Evolutionary conservation across 2,888 invertebrate species (phyloP).

Genomic region (Hymenopus coronatus): DNA sequence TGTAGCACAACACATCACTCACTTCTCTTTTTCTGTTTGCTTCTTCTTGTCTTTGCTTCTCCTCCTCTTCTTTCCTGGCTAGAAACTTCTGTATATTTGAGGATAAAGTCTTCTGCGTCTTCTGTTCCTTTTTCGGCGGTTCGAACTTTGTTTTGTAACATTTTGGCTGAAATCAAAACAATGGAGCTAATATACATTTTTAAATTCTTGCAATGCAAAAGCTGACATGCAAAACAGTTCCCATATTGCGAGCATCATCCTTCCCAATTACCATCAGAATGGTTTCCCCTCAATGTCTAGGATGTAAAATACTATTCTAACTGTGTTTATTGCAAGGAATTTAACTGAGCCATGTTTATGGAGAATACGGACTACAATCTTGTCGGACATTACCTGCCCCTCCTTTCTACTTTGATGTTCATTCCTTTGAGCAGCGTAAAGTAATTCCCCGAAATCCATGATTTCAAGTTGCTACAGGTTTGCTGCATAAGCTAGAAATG

Average conservation of each 20-base stretch:
- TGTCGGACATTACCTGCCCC: conserved; percentile 5
- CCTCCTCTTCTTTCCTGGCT: conserved; percentile 78
- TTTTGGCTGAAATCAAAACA: conserved; percentile 41
- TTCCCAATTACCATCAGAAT: too few relatives aligned
- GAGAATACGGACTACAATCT: not conserved
- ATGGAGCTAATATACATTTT: too few relatives aligned
- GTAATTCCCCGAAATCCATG: conserved; percentile 62
- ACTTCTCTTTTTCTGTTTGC: conserved; percentile 64
- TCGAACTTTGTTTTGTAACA: conserved; percentile 78
- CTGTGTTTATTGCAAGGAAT: too few relatives aligned
- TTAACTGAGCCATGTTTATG: not conserved
- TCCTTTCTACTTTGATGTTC: conserved; percentile 46
- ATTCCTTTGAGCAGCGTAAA: conserved; percentile 62
- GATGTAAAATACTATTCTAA: too few relatives aligned
- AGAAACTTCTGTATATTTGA: conserved; percentile 80
- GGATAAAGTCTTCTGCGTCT: conserved; percentile 54
- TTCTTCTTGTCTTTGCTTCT: conserved; percentile 60
- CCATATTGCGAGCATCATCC: too few relatives aligned
- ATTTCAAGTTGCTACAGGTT: conserved; percentile 34
- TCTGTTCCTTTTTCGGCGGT: conserved; percentile 74
- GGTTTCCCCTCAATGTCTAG: too few relatives aligned
- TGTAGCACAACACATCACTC: conserved; percentile 25
- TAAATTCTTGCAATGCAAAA: too few relatives aligned
- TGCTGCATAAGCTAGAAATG: not conserved
- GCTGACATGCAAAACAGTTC: too few relatives aligned